These are phyloP conservation scores for Avahi laniger DNA, from an alignment of 2,797 vertebrate species.

Conservation along the genomic window DNA sequence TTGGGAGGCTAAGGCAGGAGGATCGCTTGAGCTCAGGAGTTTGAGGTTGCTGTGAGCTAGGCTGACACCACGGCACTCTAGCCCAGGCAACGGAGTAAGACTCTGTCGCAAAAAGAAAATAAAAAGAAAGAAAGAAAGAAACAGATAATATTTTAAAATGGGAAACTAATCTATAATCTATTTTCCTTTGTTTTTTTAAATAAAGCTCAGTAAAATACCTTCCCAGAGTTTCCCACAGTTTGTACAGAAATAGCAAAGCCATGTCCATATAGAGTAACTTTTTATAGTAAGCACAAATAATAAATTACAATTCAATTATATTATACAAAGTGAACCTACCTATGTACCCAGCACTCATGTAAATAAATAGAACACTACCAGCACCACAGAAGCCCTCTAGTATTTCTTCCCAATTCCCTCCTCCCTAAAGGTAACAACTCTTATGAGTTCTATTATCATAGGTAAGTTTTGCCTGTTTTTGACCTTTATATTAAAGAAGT, in stretches of 20 bases:
- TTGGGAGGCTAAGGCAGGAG: too few species aligned
- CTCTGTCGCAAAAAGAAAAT: too few species aligned
- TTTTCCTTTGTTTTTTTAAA: constrained; percentile 23
- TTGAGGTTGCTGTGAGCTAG: too few species aligned
- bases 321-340: neutral
- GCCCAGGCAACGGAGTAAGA: too few species aligned
- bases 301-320: neutral
- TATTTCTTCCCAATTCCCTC: neutral
- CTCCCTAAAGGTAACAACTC: constrained; percentile 1
- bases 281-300: constrained; percentile 33
- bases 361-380: constrained; percentile 11
- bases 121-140: neutral
- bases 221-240: neutral
- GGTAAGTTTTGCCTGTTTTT: neutral
- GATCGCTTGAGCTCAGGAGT: too few species aligned
- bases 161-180: neutral
- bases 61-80: too few species aligned
- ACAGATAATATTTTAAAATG: neutral
- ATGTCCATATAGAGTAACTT: neutral
- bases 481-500: neutral
- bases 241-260: constrained; percentile 6
- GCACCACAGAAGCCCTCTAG: neutral
- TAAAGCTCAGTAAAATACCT: neutral
- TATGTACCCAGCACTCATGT: neutral
- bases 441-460: neutral